Base-by-base conservation (phyloP, 2,888 invertebrate genomes). In the Mycogona germanica region DNA sequence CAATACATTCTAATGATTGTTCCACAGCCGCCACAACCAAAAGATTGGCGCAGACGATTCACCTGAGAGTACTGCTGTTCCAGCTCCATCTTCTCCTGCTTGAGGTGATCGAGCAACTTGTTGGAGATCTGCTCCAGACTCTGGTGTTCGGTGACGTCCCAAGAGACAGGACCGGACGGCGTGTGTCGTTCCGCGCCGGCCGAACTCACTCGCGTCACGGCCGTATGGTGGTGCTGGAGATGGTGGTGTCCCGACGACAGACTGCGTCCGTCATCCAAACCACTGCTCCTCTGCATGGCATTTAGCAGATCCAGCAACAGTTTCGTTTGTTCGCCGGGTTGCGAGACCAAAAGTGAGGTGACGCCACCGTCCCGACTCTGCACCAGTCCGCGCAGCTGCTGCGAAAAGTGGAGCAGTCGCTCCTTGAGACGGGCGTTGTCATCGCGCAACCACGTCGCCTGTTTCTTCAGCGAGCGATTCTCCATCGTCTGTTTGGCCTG, bases 401-500 rank as follows among this genome's bases (percentile, higher is more conserved):
- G 45, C 5, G 53, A 53, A 41, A 53, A 35, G 14, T 46, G 46
- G 14, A 37, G 35, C n/a, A 53, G 32, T n/a, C 46, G 19, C 12
- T 46, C 46, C 29, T 25, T 46, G 17, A 53, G 38, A 21, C 44
- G 29, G n/a, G 46, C 25, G 23, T 53, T 53, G 17, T 35, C 26
- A 25, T 53, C 26, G 25, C 35, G 45, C 1, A 46, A 17, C 2
- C 35, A 30, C 29, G 30, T 23, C 17, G 29, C 45, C 19, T 46
- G 45, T 23, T 53, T 46, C 25, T 53, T 23, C 9, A 53, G 21
- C 2, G 35, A 14, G 21, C 46, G 32, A 17, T 46, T 53, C 9
- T 53, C 53, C 9, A 53, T 45, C n/a, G 46, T 37, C 32, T 35
- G 46, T n/a, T 53, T 53, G 23, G 53, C 53, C 12, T 35, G 25